These are phyloP conservation scores for Stegostoma tigrinum DNA, from an alignment of 2,113 vertebrate species.

Conservation along the genomic window DNA sequence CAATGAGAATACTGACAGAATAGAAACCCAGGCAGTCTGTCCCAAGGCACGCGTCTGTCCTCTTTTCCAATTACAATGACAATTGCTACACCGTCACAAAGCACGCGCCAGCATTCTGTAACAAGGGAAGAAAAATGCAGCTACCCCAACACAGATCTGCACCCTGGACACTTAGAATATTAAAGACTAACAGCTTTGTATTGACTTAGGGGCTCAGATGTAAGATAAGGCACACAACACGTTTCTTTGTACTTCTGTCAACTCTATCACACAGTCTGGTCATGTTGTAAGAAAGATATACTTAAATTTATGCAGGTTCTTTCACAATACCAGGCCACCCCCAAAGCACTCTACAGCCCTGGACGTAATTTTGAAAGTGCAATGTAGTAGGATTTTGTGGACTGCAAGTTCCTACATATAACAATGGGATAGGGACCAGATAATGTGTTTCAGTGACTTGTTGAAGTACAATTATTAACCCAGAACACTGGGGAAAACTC, in stretches of 20 bases:
- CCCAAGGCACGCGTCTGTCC: slow-evolving; percentile 35
- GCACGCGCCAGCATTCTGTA: background rate
- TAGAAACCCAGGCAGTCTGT: slow-evolving; percentile 33
- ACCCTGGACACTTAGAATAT: slow-evolving; percentile 24
- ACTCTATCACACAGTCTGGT: background rate
- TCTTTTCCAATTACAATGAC: slow-evolving; percentile 25
- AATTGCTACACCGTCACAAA: slow-evolving; percentile 29
- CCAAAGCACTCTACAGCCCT: background rate
- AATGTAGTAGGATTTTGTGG: background rate
- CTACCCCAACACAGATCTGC: background rate
- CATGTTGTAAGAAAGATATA: background rate
- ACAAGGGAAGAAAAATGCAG: slow-evolving; percentile 19
- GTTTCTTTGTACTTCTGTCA: background rate
- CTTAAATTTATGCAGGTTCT: background rate
- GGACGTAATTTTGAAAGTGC: background rate
- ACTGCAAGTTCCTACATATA: background rate
- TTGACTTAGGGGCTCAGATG: background rate
- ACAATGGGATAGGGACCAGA: background rate
- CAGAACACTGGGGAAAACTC: background rate
- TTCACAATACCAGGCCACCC: background rate
- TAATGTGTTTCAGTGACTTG: background rate
- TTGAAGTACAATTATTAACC: background rate
- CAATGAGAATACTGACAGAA: slow-evolving; percentile 32
- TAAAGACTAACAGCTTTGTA: background rate
- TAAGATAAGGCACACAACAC: background rate